Evolutionary conservation across 2,888 invertebrate species (phyloP).

Genomic region (Caradrina clavipalpis): DNA sequence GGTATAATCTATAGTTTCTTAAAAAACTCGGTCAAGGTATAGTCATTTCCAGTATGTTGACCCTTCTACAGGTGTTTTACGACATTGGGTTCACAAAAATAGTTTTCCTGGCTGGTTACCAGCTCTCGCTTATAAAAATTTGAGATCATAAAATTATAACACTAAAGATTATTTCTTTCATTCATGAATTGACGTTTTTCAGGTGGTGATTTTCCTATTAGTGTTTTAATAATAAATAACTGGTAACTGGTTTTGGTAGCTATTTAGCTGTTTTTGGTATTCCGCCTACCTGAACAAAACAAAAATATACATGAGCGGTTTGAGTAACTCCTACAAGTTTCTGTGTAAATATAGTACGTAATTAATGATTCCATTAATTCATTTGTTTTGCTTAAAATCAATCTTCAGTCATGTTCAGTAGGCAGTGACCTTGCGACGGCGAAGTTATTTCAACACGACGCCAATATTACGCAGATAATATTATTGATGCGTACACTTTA

Average conservation of each 20-base stretch:
- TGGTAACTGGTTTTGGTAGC: no score
- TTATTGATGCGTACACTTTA: conserved; percentile 15
- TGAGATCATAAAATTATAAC: background rate
- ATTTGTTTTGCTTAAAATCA: conserved; percentile 53
- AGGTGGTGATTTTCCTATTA: background rate
- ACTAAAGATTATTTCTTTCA: conserved; percentile 1
- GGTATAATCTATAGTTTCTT: conserved; percentile 10
- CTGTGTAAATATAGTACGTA: conserved; percentile 33
- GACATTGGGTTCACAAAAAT: conserved; percentile 31
- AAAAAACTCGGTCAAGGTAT: conserved; percentile 46
- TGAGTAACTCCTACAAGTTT: conserved; percentile 8
- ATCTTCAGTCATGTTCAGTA: conserved; percentile 41
- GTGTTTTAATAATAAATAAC: no score
- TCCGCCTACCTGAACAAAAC: conserved; percentile 21
- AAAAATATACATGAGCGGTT: conserved; percentile 20
- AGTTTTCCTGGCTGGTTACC: conserved; percentile 39
- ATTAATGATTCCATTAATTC: conserved; percentile 50
- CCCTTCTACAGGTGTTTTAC: conserved; percentile 46
- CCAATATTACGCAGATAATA: conserved; percentile 45
- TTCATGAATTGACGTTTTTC: conserved; percentile 11
- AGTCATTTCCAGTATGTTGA: conserved; percentile 38
- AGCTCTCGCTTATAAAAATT: conserved; percentile 22
- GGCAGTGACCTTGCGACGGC: conserved; percentile 56
- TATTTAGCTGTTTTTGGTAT: background rate
- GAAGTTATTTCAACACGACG: conserved; percentile 56